Percentiles rank a stretch among this genome's conserved stretches.
These are phyloP conservation scores for Gymnoscelis rufifasciata DNA, from an alignment of 2,888 invertebrate species.

Conservation along the genomic window DNA sequence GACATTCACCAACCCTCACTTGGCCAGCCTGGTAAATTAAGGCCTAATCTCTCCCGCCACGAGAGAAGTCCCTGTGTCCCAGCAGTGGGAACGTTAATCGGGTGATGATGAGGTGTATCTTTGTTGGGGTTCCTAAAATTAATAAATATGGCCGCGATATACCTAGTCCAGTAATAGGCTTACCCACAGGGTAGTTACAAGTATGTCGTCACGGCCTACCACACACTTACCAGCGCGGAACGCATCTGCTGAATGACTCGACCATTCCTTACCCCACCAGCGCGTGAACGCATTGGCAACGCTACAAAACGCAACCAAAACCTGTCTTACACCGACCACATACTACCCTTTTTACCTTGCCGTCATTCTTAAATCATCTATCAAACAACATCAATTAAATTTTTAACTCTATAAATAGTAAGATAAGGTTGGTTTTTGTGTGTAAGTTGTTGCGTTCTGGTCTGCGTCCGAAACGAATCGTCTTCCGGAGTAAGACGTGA, in stretches of 20 bases:
- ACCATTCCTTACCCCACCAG: slow-evolving; percentile 52
- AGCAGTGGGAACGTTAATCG: no score
- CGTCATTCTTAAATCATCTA: not conserved
- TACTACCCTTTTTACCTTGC: slow-evolving; percentile 23
- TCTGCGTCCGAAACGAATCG: slow-evolving; percentile 69
- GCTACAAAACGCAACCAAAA: slow-evolving; percentile 35
- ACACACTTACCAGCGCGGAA: slow-evolving; percentile 65
- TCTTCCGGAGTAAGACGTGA: slow-evolving; percentile 76
- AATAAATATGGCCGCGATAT: no score
- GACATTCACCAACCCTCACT: no score
- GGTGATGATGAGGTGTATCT: no score
- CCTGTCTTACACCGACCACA: slow-evolving; percentile 17
- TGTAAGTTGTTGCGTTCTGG: slow-evolving; percentile 52
- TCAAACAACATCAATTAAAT: not conserved
- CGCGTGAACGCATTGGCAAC: slow-evolving; percentile 65
- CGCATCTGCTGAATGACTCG: slow-evolving; percentile 64
- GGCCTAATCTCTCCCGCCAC: no score
- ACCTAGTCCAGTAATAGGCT: not conserved
- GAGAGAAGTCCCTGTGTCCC: no score
- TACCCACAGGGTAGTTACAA: slow-evolving; percentile 6
- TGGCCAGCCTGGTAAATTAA: no score
- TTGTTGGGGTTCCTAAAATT: no score
- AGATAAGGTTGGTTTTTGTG: slow-evolving; percentile 30
- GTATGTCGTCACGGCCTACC: slow-evolving; percentile 22
- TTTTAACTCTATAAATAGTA: not conserved